A percentile compares a stretch with the other conserved stretches of the same genome.
These are phyloP conservation scores for Euproctis similis DNA, from an alignment of 2,888 invertebrate species.

Conservation along the genomic window DNA sequence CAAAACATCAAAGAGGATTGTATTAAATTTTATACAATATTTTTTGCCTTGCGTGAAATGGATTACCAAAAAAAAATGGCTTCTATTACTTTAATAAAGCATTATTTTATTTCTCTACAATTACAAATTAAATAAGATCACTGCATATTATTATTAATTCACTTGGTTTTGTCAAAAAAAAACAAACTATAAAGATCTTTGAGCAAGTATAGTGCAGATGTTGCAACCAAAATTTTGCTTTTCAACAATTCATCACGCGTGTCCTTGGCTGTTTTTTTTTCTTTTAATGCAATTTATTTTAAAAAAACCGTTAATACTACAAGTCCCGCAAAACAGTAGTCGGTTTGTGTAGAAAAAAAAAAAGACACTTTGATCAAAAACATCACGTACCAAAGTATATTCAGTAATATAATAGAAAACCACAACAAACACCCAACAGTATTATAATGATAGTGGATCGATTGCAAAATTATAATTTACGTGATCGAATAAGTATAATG, in stretches of 20 bases:
- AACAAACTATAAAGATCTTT: neutral
- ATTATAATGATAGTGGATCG: conserved; percentile 57
- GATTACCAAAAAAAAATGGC: no score
- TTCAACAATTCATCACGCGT: conserved; percentile 29
- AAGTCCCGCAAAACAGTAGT: conserved; percentile 53
- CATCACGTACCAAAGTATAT: conserved; percentile 61
- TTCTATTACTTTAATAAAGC: no score
- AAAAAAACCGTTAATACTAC: conserved; percentile 52
- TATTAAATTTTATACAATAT: no score
- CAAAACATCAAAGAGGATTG: no score
- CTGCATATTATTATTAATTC: neutral
- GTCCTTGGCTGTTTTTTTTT: conserved; percentile 46
- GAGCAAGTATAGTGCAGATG: conserved; percentile 3
- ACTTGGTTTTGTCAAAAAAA: neutral
- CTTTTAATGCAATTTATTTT: no score
- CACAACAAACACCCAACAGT: conserved; percentile 65
- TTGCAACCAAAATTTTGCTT: conserved; percentile 17
- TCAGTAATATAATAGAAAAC: conserved; percentile 56
- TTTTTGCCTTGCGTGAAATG: no score
- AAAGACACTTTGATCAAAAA: no score
- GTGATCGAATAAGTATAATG: conserved; percentile 58
- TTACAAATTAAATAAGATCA: neutral
- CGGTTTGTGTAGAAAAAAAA: conserved; percentile 39
- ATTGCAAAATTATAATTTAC: conserved; percentile 71
- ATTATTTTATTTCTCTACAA: neutral